Percentiles rank a stretch among this genome's conserved stretches.
Conservation (phyloP, 2,888 invertebrate species). For the Nomada lathburiana region DNA sequence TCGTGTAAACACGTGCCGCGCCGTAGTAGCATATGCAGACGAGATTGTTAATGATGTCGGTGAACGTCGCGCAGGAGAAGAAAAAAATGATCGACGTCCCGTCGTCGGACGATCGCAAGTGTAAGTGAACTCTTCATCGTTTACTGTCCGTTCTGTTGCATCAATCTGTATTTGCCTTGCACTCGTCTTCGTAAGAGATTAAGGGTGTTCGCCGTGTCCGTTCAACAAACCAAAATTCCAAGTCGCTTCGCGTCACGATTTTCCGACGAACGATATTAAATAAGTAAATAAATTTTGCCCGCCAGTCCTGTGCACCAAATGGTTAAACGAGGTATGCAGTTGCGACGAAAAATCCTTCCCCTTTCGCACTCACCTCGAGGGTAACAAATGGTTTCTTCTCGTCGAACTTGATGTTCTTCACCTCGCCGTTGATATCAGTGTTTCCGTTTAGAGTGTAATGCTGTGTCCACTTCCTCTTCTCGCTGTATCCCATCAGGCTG, state of each 20-base stretch:
- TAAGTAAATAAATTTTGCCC: no score
- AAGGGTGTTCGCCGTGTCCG: background rate
- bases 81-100: background rate
- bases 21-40: background rate
- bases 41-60: slow-evolving; percentile 5
- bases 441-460: slow-evolving; percentile 87
- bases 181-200: background rate
- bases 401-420: slow-evolving; percentile 81
- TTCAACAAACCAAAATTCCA: background rate
- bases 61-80: background rate
- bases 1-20: slow-evolving; percentile 2
- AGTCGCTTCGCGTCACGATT: no score
- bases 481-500: slow-evolving; percentile 87
- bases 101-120: background rate
- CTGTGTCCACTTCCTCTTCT: slow-evolving; percentile 85
- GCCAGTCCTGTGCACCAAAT: background rate
- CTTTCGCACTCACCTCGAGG: slow-evolving; percentile 66
- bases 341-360: background rate
- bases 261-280: no score
- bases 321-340: background rate
- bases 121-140: slow-evolving; percentile 25
- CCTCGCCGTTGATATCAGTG: slow-evolving; percentile 85
- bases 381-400: slow-evolving; percentile 76
- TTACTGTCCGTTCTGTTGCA: background rate
- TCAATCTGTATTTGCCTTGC: background rate